Evolutionary conservation across 2,113 vertebrate genomes (phyloP).

Genomic region (Hippotragus niger): DNA sequence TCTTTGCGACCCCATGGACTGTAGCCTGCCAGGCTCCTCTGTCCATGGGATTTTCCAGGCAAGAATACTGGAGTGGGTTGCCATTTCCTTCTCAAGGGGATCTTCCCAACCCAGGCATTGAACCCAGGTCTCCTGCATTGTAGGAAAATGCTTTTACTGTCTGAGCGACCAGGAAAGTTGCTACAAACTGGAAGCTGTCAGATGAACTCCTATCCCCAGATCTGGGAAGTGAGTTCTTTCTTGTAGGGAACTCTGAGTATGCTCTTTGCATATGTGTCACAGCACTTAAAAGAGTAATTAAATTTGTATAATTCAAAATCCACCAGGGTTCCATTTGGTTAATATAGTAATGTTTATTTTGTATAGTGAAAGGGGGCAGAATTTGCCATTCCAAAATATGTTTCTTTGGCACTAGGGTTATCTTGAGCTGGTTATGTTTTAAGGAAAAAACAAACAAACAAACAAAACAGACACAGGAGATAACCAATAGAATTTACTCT

Average conservation of each 20-base stretch:
- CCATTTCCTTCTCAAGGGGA: no score
- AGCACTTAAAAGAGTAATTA: background rate
- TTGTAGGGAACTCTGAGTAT: background rate
- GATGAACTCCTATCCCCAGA: background rate
- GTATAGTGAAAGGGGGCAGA: background rate
- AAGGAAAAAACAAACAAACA: background rate
- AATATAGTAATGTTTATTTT: background rate
- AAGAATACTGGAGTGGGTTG: no score
- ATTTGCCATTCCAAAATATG: background rate
- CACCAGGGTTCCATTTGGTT: background rate
- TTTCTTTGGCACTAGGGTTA: background rate
- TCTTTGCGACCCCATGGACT: no score
- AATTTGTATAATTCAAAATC: background rate
- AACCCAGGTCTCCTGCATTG: no score
- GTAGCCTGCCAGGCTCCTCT: no score
- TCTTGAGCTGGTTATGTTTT: background rate
- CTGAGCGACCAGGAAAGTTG: no score
- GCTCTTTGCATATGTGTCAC: background rate
- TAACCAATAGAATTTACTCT: background rate
- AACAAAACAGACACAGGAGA: background rate
- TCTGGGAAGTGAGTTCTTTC: background rate
- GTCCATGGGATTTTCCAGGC: no score
- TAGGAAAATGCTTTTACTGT: no score
- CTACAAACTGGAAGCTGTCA: background rate
- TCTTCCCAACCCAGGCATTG: no score